These are phyloP conservation scores for Rhopalosiphum maidis DNA, from an alignment of 1,140 invertebrate species.

Conservation along the genomic window DNA sequence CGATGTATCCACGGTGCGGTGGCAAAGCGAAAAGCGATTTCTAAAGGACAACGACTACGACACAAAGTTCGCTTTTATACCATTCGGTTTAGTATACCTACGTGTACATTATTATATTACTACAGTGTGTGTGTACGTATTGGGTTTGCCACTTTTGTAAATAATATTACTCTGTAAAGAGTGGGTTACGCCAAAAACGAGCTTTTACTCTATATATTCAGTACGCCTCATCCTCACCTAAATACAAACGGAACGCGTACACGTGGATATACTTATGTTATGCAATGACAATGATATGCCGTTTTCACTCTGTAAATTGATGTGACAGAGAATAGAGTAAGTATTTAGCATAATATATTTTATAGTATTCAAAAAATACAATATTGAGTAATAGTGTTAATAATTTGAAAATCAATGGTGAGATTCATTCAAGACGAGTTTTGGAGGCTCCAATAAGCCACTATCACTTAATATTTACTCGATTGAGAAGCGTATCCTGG, in stretches of 20 bases:
- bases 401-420: too few species aligned
- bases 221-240: background rate
- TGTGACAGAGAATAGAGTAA: background rate
- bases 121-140: background rate
- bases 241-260: background rate
- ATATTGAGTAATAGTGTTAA: background rate
- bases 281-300: background rate
- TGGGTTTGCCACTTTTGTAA: background rate
- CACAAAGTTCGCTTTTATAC: background rate
- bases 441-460: too few species aligned
- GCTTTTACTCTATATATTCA: background rate
- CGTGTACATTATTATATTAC: constrained; percentile 3
- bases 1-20: background rate
- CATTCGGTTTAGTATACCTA: background rate
- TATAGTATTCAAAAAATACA: background rate
- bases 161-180: background rate
- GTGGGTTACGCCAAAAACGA: background rate
- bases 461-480: too few species aligned
- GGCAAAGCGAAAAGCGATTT: background rate
- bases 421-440: too few species aligned
- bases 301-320: background rate
- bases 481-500: too few species aligned
- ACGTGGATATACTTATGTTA: too few species aligned
- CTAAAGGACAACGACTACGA: background rate
- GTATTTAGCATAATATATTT: background rate